Evolutionary conservation across 2,113 vertebrate genomes (phyloP), one percentile per base, ranked within the genome.

Genomic region (Cygnus buccinator): DNA sequence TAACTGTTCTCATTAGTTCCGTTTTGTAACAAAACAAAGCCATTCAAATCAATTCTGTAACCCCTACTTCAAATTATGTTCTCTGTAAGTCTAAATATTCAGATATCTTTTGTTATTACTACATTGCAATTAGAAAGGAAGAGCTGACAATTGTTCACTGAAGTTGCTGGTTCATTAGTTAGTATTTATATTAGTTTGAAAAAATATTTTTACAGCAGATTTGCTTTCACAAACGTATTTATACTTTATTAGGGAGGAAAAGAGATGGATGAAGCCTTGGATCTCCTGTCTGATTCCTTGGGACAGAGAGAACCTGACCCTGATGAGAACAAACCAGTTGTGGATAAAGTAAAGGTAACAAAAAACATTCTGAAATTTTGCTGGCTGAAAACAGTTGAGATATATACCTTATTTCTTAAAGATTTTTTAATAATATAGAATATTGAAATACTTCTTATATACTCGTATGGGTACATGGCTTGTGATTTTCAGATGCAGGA

Each of bases 321-420:
- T 19, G 91, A 98, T 77, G 98, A 98, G 66, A 95, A 93, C 92
- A 98, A 98, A 75, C 97, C 98, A 3, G 3, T 98, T 73, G 97
- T 98, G 68, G 98, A 98, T 94, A 94, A 98, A 97, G 94, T 98
- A 67, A 98, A 98, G 98, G 98, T 98, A 97, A 93, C 17, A 82
- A 52, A 63, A 94, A 21, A 43, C 9, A 4, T 59, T 50, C 14
- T 74, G 44, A 55, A 83, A 61, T 66, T 81, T 3, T 35, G 23
- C 16, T 28, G 0, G 22, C 5, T 16, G 6, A 35, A 21, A 44
- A 70, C 31, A 62, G 19, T 11, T 10, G 37, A 50, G 28, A 46
- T 33, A 55, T 12, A n/a, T 74, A 15, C 11, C 18, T 70, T 50
- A 17, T 9, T 63, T n/a, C 16, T 39, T 54, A 20, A 6, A 48